Base-by-base conservation (phyloP, 2,797 vertebrate genomes). In the Salmo trutta region DNA sequence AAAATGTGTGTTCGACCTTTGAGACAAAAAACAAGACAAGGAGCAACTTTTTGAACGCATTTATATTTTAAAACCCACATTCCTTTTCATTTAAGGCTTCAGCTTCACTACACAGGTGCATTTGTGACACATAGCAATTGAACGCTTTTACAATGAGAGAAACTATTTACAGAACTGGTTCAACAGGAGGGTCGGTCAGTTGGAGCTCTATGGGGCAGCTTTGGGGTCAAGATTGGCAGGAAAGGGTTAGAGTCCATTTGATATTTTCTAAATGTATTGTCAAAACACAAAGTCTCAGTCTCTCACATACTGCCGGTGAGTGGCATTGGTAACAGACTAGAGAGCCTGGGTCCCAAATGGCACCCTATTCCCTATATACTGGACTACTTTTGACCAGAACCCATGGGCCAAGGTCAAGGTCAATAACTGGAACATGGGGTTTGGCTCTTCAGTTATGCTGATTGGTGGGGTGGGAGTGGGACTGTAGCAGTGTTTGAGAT, bases 1-100 rank as follows among this genome's bases (percentile, higher is more conserved):
- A 14, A 67, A 12, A 31, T 67, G 29, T 0, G 41, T 47, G 41
- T 65, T 65, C 0, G 21, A 8, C 12, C 24, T 65, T 36, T 27
- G 14, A 14, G 15, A 79, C 76, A 64, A 71, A 71, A 54, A 64
- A 68, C 16, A 71, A 1, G 27, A 15, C 47, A 41, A 36, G 4
- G 4, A 68, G 16, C 29, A 65, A 31, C 10, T 27, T 75, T 80
- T 79, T 27, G 5, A 75, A 84, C 41, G 68, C n/a, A 78, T 75
- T 51, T 83, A 53, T 82, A 77, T 81, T 83, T 85, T 79, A 65
- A 68, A 76, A 74, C 76, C 65, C 77, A 81, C 31, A 47, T 47
- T 47, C 10, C 41, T 14, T 73, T 78, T 73, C 52, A 77, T 73
- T 84, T 83, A 76, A 84, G 81, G 78, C 69, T 77, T 81, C 71